These are phyloP conservation scores for Onthophagus sagittarius DNA, from an alignment of 2,888 invertebrate species.

Conservation along the genomic window DNA sequence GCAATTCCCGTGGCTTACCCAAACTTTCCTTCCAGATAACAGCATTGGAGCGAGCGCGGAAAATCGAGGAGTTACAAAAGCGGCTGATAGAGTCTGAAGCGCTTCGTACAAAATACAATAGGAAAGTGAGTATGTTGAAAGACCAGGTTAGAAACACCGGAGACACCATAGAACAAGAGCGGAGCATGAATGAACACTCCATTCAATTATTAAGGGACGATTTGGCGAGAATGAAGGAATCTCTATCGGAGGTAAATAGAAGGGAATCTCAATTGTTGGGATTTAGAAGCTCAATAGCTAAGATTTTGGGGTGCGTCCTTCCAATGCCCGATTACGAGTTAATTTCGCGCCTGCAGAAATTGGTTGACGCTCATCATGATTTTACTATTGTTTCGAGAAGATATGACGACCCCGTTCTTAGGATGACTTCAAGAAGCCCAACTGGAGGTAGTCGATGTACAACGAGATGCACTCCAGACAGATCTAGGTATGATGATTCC, in stretches of 20 bases:
- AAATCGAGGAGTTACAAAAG: constrained; percentile 79
- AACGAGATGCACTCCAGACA: constrained; percentile 47
- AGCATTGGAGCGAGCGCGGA: constrained; percentile 75
- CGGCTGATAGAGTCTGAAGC: constrained; percentile 77
- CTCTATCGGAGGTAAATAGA: constrained; percentile 68
- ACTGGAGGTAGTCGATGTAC: constrained; percentile 54
- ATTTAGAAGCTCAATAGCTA: constrained; percentile 61
- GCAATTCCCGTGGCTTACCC: constrained; percentile 7
- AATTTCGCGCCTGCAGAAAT: constrained; percentile 68
- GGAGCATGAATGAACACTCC: constrained; percentile 67
- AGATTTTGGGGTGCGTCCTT: constrained; percentile 53
- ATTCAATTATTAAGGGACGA: constrained; percentile 71
- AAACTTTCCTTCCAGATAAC: constrained; percentile 60
- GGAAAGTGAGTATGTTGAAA: constrained; percentile 68
- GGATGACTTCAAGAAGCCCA: constrained; percentile 54
- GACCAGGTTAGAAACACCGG: constrained; percentile 66
- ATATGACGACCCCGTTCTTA: constrained; percentile 58
- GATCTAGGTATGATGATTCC: constrained; percentile 68
- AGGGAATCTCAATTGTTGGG: constrained; percentile 75
- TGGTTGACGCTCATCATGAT: constrained; percentile 83
- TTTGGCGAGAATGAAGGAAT: constrained; percentile 68
- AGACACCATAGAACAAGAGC: constrained; percentile 67
- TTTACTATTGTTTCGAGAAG: constrained; percentile 79
- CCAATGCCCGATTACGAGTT: constrained; percentile 60
- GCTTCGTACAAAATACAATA: constrained; percentile 67